Evolutionary conservation across 2,888 invertebrate species (phyloP), one percentile per base, ranked within the genome.

Genomic region (Cataglyphis albicans): DNA sequence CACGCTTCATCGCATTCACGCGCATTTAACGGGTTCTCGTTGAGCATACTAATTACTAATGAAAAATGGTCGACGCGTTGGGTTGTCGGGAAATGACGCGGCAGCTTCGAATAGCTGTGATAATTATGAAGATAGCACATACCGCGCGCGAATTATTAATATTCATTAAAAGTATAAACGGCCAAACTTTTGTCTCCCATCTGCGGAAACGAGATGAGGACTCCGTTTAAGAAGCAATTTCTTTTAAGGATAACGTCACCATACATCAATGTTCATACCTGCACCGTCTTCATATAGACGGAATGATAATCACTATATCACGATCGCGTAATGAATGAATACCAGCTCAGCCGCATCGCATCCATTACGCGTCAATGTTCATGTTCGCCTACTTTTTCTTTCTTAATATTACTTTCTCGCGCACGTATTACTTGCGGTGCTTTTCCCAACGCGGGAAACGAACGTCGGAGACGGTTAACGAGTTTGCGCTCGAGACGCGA

Each of bases 401-500:
- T 57, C 15, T 29, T 55, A 21, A 57, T 41, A 68, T 48, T 68
- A 68, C 78, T 44, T 67, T n/a, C 75, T 65, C 75, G 75, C 25
- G 44, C 75, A 64, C 74, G 65, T 35, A 41, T 78, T 35, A 35
- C 21, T 10, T 32, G 10, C 70, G 12, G 41, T 44, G 70, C 78
- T 80, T 80, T 78, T 44, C 59, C 44, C 72, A 59, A 32, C 78
- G 21, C 41, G 55, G 32, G 73, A 57, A 44, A 32, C 80, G 52
- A 52, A 52, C 74, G 75, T 81, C 81, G 76, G 81, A 75, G 64
- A 75, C 52, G 76, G 76, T 81, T 81, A 81, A 81, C 76, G 81
- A 81, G 81, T 81, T 81, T 52, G 52, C 81, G 63, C 75, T 38
- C 80, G 57, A 52, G 61, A 35, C 48, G 32, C 61, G 15, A 18